These are phyloP conservation scores for Nipponacmea schrenckii DNA, from an alignment of 2,888 invertebrate genomes.

Conservation along the genomic window DNA sequence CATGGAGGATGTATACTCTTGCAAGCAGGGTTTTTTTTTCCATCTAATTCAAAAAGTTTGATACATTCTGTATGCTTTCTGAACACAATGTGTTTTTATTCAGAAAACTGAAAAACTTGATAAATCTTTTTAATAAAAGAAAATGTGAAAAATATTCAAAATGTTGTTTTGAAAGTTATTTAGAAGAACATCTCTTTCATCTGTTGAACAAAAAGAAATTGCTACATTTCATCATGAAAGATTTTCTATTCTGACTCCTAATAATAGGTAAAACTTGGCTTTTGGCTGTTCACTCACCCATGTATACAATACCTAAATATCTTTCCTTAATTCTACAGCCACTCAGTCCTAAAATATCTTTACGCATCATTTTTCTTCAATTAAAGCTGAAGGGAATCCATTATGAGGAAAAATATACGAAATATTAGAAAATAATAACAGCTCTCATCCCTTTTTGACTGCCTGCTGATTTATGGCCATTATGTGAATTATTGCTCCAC, in stretches of 20 bases:
- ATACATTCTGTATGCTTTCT: too few relatives aligned
- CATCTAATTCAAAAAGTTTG: too few relatives aligned
- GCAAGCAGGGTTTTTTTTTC: too few relatives aligned
- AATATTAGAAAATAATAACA: constrained; percentile 3
- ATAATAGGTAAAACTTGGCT: background rate
- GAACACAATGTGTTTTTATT: too few relatives aligned
- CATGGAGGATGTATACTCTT: too few relatives aligned
- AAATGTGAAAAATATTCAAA: too few relatives aligned
- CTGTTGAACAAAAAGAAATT: background rate
- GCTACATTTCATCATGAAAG: background rate
- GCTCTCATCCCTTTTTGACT: background rate
- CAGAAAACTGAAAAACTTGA: too few relatives aligned
- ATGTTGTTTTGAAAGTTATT: too few relatives aligned
- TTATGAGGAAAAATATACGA: constrained; percentile 1
- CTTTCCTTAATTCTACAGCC: background rate
- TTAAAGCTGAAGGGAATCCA: background rate
- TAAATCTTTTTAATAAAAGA: too few relatives aligned
- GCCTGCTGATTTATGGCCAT: constrained; percentile 4
- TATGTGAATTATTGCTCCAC: background rate
- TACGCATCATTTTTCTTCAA: constrained; percentile 1
- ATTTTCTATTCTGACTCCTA: background rate
- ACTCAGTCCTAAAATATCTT: background rate
- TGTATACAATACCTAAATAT: background rate
- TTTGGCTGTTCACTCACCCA: constrained; percentile 7
- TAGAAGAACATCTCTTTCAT: background rate